Percentiles rank a stretch among this genome's conserved stretches.
Conservation (phyloP, 2,797 vertebrate species). For the Crocodylus rhombifer region DNA sequence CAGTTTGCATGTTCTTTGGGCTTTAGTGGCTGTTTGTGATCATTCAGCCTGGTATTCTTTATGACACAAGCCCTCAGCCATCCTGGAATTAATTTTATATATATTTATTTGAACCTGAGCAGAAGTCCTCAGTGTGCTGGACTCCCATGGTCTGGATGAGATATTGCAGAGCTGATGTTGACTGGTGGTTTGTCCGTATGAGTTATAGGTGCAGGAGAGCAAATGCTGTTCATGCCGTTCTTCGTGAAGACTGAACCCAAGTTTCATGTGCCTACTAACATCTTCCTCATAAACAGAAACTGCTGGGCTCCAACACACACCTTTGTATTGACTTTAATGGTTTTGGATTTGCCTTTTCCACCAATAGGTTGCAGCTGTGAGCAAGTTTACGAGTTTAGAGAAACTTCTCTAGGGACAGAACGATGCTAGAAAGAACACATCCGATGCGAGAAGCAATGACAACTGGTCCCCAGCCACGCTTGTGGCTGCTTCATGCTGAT, state of each 20-base stretch:
- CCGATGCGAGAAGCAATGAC: no score
- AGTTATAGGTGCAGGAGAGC: no score
- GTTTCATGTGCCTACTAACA: no score
- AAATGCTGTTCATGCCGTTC: background rate
- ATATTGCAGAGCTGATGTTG: background rate
- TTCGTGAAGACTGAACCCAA: no score
- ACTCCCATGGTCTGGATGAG: background rate
- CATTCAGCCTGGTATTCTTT: background rate
- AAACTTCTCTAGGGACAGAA: background rate
- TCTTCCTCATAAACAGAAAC: background rate
- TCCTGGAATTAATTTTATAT: no score
- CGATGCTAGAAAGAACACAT: no score
- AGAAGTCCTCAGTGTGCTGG: background rate
- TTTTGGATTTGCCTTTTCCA: background rate
- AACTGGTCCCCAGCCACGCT: accelerated
- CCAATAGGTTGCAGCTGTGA: accelerated
- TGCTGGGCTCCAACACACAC: background rate
- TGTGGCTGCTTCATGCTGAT: accelerated
- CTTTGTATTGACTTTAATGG: accelerated
- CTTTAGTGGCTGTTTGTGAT: background rate
- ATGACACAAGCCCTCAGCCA: accelerated
- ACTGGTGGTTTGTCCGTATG: background rate
- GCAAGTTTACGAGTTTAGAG: background rate
- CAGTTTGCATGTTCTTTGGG: background rate
- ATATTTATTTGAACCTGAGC: no score